phyloP scores from a whole-genome alignment of 64 coral and sea anemone species.

The Stichodactyla helianthus region DNA sequence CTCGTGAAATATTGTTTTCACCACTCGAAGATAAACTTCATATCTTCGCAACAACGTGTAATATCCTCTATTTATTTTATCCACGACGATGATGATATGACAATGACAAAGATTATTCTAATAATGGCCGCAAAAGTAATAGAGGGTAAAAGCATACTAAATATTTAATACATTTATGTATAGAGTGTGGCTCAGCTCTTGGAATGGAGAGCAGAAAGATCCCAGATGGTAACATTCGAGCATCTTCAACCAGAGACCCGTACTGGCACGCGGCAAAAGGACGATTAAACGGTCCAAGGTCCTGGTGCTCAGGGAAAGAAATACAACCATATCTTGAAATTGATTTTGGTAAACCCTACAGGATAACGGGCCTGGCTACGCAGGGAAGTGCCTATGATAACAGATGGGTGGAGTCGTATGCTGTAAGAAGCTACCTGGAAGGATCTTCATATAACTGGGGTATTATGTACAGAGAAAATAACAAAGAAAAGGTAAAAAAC shows the following conservation, averaged over 20 bases:
- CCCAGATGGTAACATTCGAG: neutral
- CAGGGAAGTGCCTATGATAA: constrained; percentile 12
- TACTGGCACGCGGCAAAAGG: neutral
- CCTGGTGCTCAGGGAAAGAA: neutral
- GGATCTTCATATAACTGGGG: neutral
- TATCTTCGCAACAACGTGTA: too few relatives aligned
- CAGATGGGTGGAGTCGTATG: constrained; percentile 14
- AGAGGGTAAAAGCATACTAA: too few relatives aligned
- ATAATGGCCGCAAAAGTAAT: too few relatives aligned
- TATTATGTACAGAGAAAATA: constrained; percentile 19
- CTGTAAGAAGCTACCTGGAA: neutral
- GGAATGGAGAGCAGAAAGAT: constrained; percentile 25
- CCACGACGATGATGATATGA: too few relatives aligned
- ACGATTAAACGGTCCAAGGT: neutral
- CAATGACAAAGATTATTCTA: too few relatives aligned
- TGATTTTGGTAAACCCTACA: constrained; percentile 10
- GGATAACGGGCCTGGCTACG: constrained; percentile 21
- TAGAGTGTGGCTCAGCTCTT: constrained; percentile 4
- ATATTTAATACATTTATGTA: too few relatives aligned
- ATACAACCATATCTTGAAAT: neutral
- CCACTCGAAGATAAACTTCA: too few relatives aligned
- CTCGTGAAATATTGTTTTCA: too few relatives aligned
- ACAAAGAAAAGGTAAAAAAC: constrained; percentile 14
- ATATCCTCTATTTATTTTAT: too few relatives aligned
- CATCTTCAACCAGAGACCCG: neutral